phyloP scores from a whole-genome alignment of 2,797 vertebrate species.

The Botia kubotai region DNA sequence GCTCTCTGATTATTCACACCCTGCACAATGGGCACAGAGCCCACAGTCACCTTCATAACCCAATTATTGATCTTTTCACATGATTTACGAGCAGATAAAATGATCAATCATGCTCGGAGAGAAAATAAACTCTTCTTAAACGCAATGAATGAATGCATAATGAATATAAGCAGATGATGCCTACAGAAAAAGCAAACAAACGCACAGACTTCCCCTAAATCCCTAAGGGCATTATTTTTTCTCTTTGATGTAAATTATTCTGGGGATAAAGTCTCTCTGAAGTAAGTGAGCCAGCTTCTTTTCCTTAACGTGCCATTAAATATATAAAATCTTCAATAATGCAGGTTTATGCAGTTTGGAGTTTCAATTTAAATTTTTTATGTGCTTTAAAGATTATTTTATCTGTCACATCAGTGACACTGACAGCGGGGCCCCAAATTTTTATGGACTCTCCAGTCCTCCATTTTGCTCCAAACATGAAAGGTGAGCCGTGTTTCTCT shows the following conservation, averaged over 20 bases:
- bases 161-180: constrained; percentile 40
- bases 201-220: constrained; percentile 38
- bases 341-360: constrained; percentile 39
- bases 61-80: constrained; percentile 54
- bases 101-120: constrained; percentile 50
- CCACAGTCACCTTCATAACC: constrained; percentile 51
- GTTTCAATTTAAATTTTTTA: constrained; percentile 32
- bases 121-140: constrained; percentile 16
- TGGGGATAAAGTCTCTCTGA: constrained; percentile 40
- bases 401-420: constrained; percentile 36
- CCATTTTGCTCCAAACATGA: constrained; percentile 41
- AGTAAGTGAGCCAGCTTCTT: constrained; percentile 5
- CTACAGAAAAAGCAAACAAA: constrained; percentile 56
- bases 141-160: constrained; percentile 37
- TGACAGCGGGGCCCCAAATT: constrained; percentile 31
- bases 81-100: constrained; percentile 61
- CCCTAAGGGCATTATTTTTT: constrained; percentile 54
- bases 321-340: constrained; percentile 55
- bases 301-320: constrained; percentile 49
- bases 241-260: constrained; percentile 55
- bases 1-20: constrained; percentile 62
- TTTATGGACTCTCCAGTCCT: constrained; percentile 40
- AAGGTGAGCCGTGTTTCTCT: constrained; percentile 37
- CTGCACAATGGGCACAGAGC: constrained; percentile 55
- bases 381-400: constrained; percentile 41